Conservation (phyloP, 1,140 invertebrate species). For the Drosophila erecta region DNA sequence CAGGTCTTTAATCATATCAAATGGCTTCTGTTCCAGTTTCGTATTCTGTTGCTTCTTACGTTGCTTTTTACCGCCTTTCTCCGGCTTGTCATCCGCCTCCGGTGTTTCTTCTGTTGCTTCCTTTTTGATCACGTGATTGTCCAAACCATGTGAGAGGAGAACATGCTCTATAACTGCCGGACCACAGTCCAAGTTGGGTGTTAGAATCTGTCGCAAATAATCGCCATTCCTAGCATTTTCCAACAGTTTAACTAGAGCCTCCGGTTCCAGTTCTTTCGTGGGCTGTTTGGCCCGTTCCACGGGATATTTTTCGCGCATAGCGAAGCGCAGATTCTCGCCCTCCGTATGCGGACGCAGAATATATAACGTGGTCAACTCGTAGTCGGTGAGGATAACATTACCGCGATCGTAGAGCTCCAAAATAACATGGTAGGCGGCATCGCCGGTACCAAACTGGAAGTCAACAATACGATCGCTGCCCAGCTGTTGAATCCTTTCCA, state of each 20-base stretch:
- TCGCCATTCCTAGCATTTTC: constrained; percentile 90
- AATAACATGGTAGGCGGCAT: constrained; percentile 98
- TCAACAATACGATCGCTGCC: constrained; percentile 96
- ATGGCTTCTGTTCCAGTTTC: constrained; percentile 85
- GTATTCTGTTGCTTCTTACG: constrained; percentile 37
- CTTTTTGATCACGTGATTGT: constrained; percentile 85
- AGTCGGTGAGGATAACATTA: constrained; percentile 97
- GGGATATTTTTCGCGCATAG: constrained; percentile 96
- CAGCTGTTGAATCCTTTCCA: constrained; percentile 94
- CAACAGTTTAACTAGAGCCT: constrained; percentile 86
- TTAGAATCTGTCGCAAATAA: constrained; percentile 93
- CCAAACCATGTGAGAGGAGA: constrained; percentile 90
- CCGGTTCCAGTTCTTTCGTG: constrained; percentile 80
- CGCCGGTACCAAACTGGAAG: constrained; percentile 96
- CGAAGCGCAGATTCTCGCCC: constrained; percentile 96
- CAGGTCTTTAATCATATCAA: constrained; percentile 88
- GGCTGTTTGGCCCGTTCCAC: constrained; percentile 88
- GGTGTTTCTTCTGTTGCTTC: constrained; percentile 32
- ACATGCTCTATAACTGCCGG: constrained; percentile 96
- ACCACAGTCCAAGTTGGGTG: constrained; percentile 94
- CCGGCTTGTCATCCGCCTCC: background rate
- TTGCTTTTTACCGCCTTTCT: constrained; percentile 54
- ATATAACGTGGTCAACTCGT: constrained; percentile 96
- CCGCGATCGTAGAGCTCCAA: constrained; percentile 98
- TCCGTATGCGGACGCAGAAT: constrained; percentile 97